phyloP scores from a whole-genome alignment of 1,140 invertebrate genomes.

The Mylabris phalerata region DNA sequence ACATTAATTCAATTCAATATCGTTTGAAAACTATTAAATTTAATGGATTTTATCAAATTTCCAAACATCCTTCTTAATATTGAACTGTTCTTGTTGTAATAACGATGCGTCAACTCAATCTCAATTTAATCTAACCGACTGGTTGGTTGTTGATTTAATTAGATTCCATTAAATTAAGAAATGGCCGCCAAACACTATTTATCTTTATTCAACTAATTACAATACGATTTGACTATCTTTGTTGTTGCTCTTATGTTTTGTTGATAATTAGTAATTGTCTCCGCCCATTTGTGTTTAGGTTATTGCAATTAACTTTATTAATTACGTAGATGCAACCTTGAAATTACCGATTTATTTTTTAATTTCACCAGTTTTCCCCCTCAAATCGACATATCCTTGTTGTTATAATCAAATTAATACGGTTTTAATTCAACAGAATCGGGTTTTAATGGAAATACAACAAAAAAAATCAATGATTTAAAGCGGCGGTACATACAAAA shows the following conservation, averaged over 20 bases:
- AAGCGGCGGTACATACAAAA: too few relatives aligned
- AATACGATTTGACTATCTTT: neutral
- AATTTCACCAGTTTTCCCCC: too few relatives aligned
- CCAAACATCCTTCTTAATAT: too few relatives aligned
- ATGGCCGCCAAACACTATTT: neutral
- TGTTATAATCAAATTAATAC: too few relatives aligned
- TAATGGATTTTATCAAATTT: neutral
- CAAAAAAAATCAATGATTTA: too few relatives aligned
- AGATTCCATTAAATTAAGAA: conserved; percentile 17
- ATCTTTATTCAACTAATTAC: neutral
- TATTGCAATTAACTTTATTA: conserved; percentile 16
- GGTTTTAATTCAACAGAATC: too few relatives aligned
- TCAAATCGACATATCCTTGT: too few relatives aligned
- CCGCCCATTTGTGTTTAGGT: conserved; percentile 3
- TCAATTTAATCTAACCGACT: too few relatives aligned
- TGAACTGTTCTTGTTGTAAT: too few relatives aligned
- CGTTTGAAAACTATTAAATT: neutral
- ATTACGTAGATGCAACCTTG: conserved; percentile 10
- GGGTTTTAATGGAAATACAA: too few relatives aligned
- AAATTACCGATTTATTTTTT: neutral
- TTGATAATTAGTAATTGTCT: conserved; percentile 14
- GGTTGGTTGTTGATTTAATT: conserved; percentile 3
- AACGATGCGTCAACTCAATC: too few relatives aligned
- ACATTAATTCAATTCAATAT: neutral
- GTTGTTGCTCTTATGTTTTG: neutral